A percentile compares a stretch with the other conserved stretches of the same genome.
These are phyloP conservation scores for Nycticryphes semicollaris DNA, from an alignment of 2,113 vertebrate species.

Conservation along the genomic window DNA sequence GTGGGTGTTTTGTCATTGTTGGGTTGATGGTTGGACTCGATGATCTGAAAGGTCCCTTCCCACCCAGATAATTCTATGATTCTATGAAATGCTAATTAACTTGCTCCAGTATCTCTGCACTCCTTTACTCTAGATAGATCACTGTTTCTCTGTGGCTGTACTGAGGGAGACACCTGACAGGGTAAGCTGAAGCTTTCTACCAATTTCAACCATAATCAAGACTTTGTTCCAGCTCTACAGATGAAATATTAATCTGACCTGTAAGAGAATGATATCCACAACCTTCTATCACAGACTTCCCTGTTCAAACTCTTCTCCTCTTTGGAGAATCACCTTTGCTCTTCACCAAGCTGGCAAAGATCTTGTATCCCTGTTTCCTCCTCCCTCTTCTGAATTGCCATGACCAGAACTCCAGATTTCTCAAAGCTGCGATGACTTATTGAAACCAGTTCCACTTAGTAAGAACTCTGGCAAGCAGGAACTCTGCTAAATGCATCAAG, in stretches of 20 bases:
- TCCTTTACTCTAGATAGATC: background rate
- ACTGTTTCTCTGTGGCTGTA: background rate
- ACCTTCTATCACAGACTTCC: background rate
- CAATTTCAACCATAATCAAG: background rate
- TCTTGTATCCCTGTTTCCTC: background rate
- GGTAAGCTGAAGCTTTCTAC: background rate
- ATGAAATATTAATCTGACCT: background rate
- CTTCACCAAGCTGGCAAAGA: background rate
- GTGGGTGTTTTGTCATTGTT: too few species aligned
- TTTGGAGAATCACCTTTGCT: background rate
- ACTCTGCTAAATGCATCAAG: slow-evolving; percentile 39
- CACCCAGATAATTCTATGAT: too few species aligned
- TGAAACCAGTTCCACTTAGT: slow-evolving; percentile 42
- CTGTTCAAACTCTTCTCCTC: background rate
- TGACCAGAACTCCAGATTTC: background rate
- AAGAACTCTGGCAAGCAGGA: slow-evolving; percentile 25
- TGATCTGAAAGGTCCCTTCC: too few species aligned
- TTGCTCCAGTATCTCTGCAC: background rate
- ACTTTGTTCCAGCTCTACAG: background rate
- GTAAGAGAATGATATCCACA: background rate
- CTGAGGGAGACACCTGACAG: background rate
- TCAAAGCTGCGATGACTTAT: slow-evolving; percentile 43
- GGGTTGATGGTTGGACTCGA: too few species aligned
- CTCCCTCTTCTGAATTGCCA: background rate
- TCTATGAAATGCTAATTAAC: background rate